Percentiles rank a stretch among this genome's conserved stretches.
Conservation (phyloP, 2,113 vertebrate species). For the Pontoporia blainvillei region DNA sequence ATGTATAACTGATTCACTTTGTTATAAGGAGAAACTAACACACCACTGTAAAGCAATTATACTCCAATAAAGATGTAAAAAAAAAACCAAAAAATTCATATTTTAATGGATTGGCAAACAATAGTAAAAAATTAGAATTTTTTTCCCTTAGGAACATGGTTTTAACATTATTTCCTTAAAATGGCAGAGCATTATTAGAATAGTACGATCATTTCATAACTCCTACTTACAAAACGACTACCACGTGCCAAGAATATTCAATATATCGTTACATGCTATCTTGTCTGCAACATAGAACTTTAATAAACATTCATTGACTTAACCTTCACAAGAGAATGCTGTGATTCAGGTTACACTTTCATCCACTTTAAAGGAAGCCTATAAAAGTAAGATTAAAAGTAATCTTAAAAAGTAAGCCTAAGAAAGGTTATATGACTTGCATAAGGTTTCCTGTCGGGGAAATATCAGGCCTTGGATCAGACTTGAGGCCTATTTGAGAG, state of each 20-base stretch:
- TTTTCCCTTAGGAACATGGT: neutral
- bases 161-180: neutral
- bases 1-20: no score
- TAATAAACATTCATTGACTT: neutral
- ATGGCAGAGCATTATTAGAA: neutral
- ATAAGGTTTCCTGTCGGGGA: neutral
- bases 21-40: no score
- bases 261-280: neutral
- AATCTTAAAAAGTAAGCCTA: no score
- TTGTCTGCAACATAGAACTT: neutral
- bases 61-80: no score
- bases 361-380: neutral
- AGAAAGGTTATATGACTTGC: neutral
- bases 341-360: neutral
- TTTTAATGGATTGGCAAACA: neutral
- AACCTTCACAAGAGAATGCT: neutral
- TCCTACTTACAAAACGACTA: neutral
- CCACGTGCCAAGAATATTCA: neutral
- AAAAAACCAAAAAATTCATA: neutral
- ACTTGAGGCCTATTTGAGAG: neutral
- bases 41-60: no score
- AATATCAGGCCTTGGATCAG: neutral
- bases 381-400: no score
- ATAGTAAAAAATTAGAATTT: neutral
- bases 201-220: neutral